phyloP scores from a whole-genome alignment of 2,888 invertebrate genomes.

The Galerucella calmariensis region DNA sequence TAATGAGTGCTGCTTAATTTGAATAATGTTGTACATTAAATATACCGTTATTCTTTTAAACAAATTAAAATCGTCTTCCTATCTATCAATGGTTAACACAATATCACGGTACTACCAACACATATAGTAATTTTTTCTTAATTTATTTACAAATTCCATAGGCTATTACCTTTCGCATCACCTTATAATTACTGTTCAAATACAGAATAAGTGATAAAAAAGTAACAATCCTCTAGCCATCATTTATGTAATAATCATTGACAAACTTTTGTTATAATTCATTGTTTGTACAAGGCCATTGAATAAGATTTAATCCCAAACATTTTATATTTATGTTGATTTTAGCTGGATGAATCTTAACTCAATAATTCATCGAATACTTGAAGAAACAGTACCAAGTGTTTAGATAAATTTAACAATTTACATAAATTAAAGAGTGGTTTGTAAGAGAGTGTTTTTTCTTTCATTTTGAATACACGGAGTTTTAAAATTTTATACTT shows the following conservation, averaged over 20 bases:
- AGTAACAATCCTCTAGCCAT: slow-evolving; percentile 11
- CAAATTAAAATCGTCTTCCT: no score
- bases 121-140: slow-evolving; percentile 12
- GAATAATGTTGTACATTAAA: no score
- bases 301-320: slow-evolving; percentile 7
- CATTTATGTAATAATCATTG: slow-evolving; percentile 18
- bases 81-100: no score
- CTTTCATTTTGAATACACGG: no score
- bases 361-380: no score
- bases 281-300: slow-evolving; percentile 17
- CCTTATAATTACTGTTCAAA: slow-evolving; percentile 26
- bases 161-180: slow-evolving; percentile 7
- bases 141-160: slow-evolving; percentile 9
- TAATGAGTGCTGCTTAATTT: no score
- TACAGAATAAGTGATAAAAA: slow-evolving; percentile 22
- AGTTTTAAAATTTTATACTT: no score
- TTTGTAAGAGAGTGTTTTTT: no score
- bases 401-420: no score
- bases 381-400: no score
- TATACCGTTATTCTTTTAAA: no score
- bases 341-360: neutral
- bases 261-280: slow-evolving; percentile 22
- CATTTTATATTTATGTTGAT: slow-evolving; percentile 11
- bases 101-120: slow-evolving; percentile 6
- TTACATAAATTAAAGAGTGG: no score